These are phyloP conservation scores for Panthera tigris DNA, from an alignment of 2,113 vertebrate species.

Conservation along the genomic window DNA sequence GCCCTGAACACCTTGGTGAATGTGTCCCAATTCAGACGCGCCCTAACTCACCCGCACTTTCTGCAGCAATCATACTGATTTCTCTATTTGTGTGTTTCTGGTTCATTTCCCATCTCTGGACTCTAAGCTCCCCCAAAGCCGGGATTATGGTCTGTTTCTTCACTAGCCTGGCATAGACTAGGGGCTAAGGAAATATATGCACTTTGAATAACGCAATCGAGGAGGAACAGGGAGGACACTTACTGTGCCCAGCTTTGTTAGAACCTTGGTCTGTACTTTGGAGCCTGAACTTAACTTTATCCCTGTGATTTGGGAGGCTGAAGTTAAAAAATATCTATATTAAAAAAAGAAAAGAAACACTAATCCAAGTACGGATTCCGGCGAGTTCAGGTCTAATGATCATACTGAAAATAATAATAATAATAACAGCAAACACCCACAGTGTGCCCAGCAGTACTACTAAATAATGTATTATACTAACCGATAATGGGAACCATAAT, in stretches of 20 bases:
- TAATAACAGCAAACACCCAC: not conserved
- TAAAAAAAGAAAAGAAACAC: not conserved
- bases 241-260: not conserved
- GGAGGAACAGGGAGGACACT: not conserved
- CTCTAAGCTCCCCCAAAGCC: not conserved
- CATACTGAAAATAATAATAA: not conserved
- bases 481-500: not conserved
- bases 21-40: not conserved
- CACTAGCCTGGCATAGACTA: not conserved
- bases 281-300: not conserved
- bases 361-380: not conserved
- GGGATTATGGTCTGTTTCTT: not conserved
- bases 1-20: not conserved
- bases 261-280: not conserved
- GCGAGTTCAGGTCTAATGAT: not conserved
- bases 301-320: not conserved
- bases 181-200: not conserved
- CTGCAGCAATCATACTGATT: not conserved
- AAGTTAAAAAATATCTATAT: not conserved
- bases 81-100: not conserved
- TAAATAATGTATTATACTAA: not conserved
- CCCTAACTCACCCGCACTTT: not conserved
- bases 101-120: not conserved
- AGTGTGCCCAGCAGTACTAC: accelerated
- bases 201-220: not conserved